Conservation (phyloP, 2,113 vertebrate genomes). For the Struthio camelus region DNA sequence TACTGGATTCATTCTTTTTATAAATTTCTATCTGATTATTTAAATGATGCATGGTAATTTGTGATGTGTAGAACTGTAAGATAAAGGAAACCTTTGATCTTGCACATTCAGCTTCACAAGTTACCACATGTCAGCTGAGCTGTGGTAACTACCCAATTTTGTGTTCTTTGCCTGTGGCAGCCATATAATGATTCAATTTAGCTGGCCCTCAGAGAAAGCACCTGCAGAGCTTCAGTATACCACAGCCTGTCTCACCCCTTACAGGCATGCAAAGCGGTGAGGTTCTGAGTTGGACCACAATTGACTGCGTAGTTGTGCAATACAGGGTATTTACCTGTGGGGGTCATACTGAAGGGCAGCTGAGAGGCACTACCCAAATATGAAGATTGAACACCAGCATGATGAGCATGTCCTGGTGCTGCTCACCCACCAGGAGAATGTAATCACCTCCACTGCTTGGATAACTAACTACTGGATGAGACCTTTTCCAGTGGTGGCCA, state of each 20-base stretch:
- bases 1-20: background rate
- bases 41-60: background rate
- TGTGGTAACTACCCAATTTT: slow-evolving; percentile 55
- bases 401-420: background rate
- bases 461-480: background rate
- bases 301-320: background rate
- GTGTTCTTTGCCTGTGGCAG: slow-evolving; percentile 59
- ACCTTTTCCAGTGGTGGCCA: background rate
- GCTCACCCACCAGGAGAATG: background rate
- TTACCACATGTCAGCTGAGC: slow-evolving; percentile 39
- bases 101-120: slow-evolving; percentile 26
- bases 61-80: background rate
- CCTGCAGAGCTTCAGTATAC: slow-evolving; percentile 45
- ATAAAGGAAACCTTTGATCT: background rate
- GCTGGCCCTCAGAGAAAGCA: slow-evolving; percentile 54
- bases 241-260: background rate
- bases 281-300: slow-evolving; percentile 1
- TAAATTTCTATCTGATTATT: background rate
- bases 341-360: background rate
- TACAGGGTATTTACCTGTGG: background rate
- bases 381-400: background rate
- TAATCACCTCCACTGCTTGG: background rate
- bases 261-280: slow-evolving; percentile 9
- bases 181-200: slow-evolving; percentile 54
- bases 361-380: background rate